These are phyloP conservation scores for Anthopleura sola DNA, from an alignment of 64 coral and sea anemone species.

Conservation along the genomic window DNA sequence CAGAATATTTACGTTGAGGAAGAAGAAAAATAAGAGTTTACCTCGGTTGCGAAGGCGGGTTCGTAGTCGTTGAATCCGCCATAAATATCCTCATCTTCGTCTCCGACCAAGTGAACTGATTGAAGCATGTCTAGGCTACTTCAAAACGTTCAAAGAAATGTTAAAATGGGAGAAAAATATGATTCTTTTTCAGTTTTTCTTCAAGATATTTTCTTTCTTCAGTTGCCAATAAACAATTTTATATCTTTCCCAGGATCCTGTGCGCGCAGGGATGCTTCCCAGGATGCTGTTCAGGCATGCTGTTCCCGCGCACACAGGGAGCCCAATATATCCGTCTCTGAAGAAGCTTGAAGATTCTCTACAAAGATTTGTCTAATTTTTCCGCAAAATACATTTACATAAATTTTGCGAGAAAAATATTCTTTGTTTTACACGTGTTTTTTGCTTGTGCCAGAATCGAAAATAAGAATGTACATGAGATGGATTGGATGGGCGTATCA, in stretches of 20 bases:
- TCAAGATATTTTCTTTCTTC: constrained; percentile 2
- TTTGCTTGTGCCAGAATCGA: too few relatives aligned
- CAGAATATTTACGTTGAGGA: background rate
- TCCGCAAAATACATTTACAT: too few relatives aligned
- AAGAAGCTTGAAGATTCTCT: too few relatives aligned
- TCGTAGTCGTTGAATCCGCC: constrained; percentile 96
- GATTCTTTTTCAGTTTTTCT: constrained; percentile 6
- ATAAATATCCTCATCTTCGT: constrained; percentile 96
- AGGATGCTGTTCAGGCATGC: constrained; percentile 10
- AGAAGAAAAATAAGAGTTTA: constrained; percentile 4
- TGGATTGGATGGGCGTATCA: too few relatives aligned
- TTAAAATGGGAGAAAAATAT: background rate
- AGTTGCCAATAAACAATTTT: constrained; percentile 85
- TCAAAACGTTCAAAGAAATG: background rate
- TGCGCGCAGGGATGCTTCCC: constrained; percentile 8
- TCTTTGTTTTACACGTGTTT: too few relatives aligned
- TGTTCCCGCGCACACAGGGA: background rate
- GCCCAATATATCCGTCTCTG: background rate
- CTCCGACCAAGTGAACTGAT: constrained; percentile 93
- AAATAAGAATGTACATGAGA: too few relatives aligned
- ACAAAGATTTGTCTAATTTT: too few relatives aligned
- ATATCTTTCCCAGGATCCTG: constrained; percentile 30
- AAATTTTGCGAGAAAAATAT: too few relatives aligned
- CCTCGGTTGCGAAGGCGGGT: constrained; percentile 97
- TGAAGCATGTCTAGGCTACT: constrained; percentile 56